These are phyloP conservation scores for Rhagium mordax DNA, from an alignment of 2,888 invertebrate genomes.

Conservation along the genomic window DNA sequence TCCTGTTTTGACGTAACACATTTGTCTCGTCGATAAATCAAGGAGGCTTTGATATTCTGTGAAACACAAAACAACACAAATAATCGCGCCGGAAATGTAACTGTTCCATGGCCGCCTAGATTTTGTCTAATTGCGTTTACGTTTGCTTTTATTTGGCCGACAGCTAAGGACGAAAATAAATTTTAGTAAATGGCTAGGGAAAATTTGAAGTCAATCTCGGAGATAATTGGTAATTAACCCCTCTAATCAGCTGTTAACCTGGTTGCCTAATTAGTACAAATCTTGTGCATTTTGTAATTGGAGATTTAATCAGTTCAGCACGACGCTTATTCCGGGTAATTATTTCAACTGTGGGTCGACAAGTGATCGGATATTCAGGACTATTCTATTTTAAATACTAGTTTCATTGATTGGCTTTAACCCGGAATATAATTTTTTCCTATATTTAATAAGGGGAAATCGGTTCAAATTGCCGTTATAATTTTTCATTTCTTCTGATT, in stretches of 20 bases:
- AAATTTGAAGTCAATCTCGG: conserved; percentile 48
- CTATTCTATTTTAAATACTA: neutral
- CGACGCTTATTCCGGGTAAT: conserved; percentile 18
- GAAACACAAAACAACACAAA: conserved; percentile 8
- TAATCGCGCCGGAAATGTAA: conserved; percentile 19
- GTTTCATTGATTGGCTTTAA: too few relatives aligned
- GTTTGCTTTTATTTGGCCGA: conserved; percentile 8
- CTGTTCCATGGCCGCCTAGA: conserved; percentile 23
- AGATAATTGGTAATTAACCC: conserved; percentile 56
- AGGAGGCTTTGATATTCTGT: conserved; percentile 24
- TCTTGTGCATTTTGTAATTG: conserved; percentile 52
- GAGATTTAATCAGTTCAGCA: conserved; percentile 43
- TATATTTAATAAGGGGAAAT: too few relatives aligned
- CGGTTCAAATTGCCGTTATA: too few relatives aligned
- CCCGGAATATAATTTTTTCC: too few relatives aligned
- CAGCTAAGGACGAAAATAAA: conserved; percentile 20
- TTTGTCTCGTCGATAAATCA: conserved; percentile 28
- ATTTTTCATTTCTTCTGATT: too few relatives aligned
- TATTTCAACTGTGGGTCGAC: conserved; percentile 23
- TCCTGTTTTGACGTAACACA: conserved; percentile 18
- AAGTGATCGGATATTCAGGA: neutral
- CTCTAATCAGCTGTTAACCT: conserved; percentile 60
- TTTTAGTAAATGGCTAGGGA: conserved; percentile 33
- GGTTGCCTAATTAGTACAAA: conserved; percentile 58
- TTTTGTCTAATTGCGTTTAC: conserved; percentile 13